A percentile compares a stretch with the other conserved stretches of the same genome.
phyloP scores from a whole-genome alignment of 2,797 vertebrate species.

The Gymnothorax reevesii region DNA sequence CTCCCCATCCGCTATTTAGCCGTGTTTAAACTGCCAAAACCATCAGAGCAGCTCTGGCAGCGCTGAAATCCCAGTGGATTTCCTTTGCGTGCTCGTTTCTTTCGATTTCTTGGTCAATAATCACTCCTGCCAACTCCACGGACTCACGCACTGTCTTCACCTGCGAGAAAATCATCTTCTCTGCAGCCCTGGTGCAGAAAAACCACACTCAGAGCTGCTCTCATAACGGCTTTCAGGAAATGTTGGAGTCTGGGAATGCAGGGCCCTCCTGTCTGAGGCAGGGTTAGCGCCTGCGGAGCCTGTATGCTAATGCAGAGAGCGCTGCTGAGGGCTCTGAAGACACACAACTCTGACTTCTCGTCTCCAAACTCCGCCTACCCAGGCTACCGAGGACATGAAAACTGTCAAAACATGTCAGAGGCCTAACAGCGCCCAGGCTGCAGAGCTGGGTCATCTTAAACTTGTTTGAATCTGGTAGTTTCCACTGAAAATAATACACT shows the following conservation, averaged over 20 bases:
- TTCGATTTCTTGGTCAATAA: conserved; percentile 49
- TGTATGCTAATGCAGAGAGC: conserved; percentile 48
- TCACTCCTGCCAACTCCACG: not conserved
- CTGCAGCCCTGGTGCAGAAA: conserved; percentile 49
- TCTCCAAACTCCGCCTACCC: conserved; percentile 35
- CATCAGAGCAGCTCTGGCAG: conserved; percentile 20
- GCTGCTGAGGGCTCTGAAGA: conserved; percentile 67
- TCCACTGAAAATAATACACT: conserved; percentile 23
- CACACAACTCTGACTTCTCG: conserved; percentile 55
- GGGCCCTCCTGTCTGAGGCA: not conserved
- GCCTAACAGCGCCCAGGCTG: conserved; percentile 48
- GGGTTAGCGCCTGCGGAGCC: not conserved
- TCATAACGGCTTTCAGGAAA: conserved; percentile 65
- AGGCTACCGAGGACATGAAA: conserved; percentile 50
- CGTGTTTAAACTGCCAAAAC: not conserved
- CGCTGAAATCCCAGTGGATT: conserved; percentile 55
- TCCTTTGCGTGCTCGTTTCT: conserved; percentile 62
- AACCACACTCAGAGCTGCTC: conserved; percentile 62
- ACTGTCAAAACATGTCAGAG: conserved; percentile 57
- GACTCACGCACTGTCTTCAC: not conserved
- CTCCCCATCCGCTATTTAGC: not conserved
- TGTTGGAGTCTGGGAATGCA: conserved; percentile 55
- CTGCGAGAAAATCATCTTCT: conserved; percentile 59
- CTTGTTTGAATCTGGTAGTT: conserved; percentile 57
- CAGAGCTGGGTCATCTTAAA: conserved; percentile 56